phyloP scores from a whole-genome alignment of 2,888 invertebrate species.

The Chrysodeixis includens region DNA sequence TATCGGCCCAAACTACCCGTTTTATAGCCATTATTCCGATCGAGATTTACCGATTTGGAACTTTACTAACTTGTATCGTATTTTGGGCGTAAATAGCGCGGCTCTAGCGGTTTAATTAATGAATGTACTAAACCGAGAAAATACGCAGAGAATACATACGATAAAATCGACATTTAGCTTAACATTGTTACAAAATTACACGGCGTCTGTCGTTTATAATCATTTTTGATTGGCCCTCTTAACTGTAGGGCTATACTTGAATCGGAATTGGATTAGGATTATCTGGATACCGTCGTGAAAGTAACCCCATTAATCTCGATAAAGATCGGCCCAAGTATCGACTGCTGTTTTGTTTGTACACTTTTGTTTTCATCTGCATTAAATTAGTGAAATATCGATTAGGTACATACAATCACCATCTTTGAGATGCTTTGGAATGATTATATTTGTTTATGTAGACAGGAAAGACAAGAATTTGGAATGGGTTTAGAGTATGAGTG shows the following conservation, averaged over 20 bases:
- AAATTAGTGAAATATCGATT: conserved; percentile 16
- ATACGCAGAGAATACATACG: not conserved
- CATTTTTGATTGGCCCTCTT: conserved; percentile 68
- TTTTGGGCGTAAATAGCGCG: not conserved
- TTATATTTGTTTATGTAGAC: too few relatives aligned
- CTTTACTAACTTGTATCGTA: conserved; percentile 17
- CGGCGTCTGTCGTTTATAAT: conserved; percentile 63
- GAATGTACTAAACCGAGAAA: conserved; percentile 1
- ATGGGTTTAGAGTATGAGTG: too few relatives aligned
- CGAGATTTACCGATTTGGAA: conserved; percentile 36
- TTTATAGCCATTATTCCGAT: conserved; percentile 40
- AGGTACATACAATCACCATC: not conserved
- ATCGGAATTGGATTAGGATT: conserved; percentile 70
- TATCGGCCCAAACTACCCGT: conserved; percentile 44
- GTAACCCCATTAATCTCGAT: conserved; percentile 64
- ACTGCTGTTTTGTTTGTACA: conserved; percentile 53
- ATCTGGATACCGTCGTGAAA: conserved; percentile 62
- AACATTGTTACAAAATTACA: conserved; percentile 46
- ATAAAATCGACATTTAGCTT: conserved; percentile 4
- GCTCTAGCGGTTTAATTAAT: not conserved
- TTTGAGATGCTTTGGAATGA: not conserved
- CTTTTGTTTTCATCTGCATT: conserved; percentile 32
- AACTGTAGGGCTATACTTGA: conserved; percentile 62
- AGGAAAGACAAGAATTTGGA: too few relatives aligned
- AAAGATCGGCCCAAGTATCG: conserved; percentile 52